phyloP scores from a whole-genome alignment of 2,797 vertebrate genomes.

The Choloepus didactylus region DNA sequence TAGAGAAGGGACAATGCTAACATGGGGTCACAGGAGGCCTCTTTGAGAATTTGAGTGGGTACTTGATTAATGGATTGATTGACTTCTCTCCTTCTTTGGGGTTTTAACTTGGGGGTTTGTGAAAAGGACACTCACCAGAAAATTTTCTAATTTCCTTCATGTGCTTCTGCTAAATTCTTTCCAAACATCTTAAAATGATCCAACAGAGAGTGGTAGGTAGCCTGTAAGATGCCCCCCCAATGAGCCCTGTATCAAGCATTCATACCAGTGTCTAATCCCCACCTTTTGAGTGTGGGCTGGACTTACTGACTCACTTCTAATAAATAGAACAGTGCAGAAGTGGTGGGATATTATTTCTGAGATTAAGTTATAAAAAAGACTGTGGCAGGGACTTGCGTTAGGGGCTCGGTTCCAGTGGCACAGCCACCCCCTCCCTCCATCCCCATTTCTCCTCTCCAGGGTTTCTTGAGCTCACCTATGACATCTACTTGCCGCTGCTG shows the following conservation, averaged over 20 bases:
- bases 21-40: neutral
- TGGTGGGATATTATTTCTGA: neutral
- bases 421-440: neutral
- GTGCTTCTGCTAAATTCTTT: neutral
- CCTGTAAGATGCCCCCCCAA: neutral
- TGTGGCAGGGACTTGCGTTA: neutral
- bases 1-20: neutral
- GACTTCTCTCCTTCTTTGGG: neutral
- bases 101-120: neutral
- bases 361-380: neutral
- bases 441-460: conserved; percentile 85
- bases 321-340: neutral
- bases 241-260: neutral
- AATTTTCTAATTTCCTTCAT: neutral
- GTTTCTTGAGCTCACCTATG: conserved; percentile 94
- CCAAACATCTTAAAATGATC: neutral
- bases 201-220: neutral
- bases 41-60: neutral
- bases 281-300: neutral
- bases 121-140: neutral
- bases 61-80: neutral
- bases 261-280: neutral
- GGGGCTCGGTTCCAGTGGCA: neutral
- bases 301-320: neutral
- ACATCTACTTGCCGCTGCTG: conserved; percentile 95